Conservation (phyloP, 1,140 invertebrate species). For the Acarapis woodi region DNA sequence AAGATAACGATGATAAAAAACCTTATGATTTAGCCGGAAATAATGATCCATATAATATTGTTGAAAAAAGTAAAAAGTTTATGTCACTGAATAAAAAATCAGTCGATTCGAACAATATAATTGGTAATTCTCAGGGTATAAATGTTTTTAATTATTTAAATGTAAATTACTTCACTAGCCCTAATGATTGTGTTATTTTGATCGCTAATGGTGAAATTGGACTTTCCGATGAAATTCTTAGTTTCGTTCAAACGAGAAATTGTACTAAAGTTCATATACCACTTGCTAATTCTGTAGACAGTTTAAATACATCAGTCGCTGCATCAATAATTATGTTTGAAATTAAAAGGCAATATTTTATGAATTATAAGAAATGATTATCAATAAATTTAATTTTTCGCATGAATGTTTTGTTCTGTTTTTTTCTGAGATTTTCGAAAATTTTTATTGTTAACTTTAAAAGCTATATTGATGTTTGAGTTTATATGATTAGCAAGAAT, state of each 20-base stretch:
- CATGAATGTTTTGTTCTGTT: no score
- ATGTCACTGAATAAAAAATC: not conserved
- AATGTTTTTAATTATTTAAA: not conserved
- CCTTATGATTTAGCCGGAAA: no score
- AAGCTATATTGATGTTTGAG: no score
- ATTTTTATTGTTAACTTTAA: no score
- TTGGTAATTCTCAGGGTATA: not conserved
- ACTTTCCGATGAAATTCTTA: conserved; percentile 32
- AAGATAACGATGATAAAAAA: no score
- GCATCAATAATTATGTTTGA: conserved; percentile 54
- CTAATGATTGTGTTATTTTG: conserved; percentile 23
- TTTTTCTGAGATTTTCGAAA: no score
- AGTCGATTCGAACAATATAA: not conserved
- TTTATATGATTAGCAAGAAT: no score
- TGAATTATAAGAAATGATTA: no score
- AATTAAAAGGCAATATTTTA: conserved; percentile 34
- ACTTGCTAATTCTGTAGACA: conserved; percentile 40
- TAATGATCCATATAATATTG: no score
- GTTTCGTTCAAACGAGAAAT: conserved; percentile 23
- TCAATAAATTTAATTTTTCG: no score
- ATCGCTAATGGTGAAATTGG: conserved; percentile 68
- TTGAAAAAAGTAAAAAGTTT: no score
- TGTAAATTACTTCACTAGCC: not conserved
- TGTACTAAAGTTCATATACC: conserved; percentile 30
- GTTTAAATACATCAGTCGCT: conserved; percentile 52